These are phyloP conservation scores for Trichopoda pennipes DNA, from an alignment of 2,888 invertebrate genomes.

Conservation along the genomic window DNA sequence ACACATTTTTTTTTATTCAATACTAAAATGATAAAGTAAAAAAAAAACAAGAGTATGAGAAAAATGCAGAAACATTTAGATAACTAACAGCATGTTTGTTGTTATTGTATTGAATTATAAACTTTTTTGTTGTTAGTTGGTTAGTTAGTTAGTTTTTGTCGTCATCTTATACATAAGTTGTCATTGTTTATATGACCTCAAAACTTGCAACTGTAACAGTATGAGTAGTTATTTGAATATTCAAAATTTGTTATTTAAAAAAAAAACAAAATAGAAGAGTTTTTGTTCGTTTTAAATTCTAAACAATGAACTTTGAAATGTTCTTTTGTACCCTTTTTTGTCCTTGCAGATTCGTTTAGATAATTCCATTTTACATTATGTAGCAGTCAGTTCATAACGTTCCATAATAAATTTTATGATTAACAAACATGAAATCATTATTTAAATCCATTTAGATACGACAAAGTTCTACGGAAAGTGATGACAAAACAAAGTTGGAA, in stretches of 20 bases:
- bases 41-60: not conserved
- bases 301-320: too few species aligned
- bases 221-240: not conserved
- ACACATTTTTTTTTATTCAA: not conserved
- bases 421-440: too few species aligned
- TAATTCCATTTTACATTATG: too few species aligned
- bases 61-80: constrained; percentile 10
- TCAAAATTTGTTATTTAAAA: not conserved
- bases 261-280: not conserved
- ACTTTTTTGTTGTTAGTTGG: constrained; percentile 30
- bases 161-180: constrained; percentile 29
- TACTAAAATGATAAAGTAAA: constrained; percentile 8
- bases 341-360: too few species aligned
- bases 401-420: too few species aligned
- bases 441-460: too few species aligned
- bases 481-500: too few species aligned
- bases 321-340: too few species aligned
- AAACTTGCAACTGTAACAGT: constrained; percentile 10
- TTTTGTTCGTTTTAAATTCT: too few species aligned
- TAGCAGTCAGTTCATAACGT: too few species aligned
- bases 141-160: constrained; percentile 42
- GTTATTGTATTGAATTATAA: constrained; percentile 36
- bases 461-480: too few species aligned
- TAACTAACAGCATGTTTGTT: not conserved
- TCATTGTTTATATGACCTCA: constrained; percentile 12